Percentiles rank a stretch among this genome's conserved stretches.
Evolutionary conservation across 2,113 vertebrate genomes (phyloP).

Genomic region (Semnornis frantzii): DNA sequence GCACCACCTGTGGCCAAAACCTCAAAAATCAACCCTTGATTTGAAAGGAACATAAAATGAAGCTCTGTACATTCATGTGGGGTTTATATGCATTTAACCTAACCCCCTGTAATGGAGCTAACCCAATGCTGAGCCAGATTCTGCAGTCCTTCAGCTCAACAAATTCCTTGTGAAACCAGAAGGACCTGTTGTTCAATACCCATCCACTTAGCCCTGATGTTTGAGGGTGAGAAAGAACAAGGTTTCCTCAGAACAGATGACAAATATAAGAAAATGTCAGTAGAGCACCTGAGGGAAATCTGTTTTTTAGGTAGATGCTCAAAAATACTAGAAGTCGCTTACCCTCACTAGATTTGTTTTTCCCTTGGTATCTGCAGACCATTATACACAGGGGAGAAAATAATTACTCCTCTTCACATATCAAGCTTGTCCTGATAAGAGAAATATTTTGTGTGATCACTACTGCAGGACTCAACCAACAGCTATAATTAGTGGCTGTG

Average conservation of each 20-base stretch:
- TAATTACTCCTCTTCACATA: not conserved
- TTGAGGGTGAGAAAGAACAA: not conserved
- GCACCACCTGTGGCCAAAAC: not conserved
- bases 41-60: not conserved
- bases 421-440: not conserved
- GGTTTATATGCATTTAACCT: not conserved
- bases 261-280: not conserved
- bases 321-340: not conserved
- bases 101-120: not conserved
- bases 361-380: not conserved
- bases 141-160: not conserved
- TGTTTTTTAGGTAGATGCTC: not conserved
- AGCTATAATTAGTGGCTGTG: constrained; percentile 1
- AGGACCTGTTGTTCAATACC: not conserved
- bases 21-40: constrained; percentile 45
- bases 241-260: not conserved
- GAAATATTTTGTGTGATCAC: constrained; percentile 4
- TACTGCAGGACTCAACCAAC: not conserved
- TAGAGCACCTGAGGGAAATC: not conserved
- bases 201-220: not conserved
- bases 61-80: not conserved
- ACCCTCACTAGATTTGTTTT: not conserved
- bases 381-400: not conserved
- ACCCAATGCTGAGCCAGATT: not conserved
- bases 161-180: not conserved